Percentiles rank a stretch among this genome's conserved stretches.
Conservation (phyloP, 2,888 invertebrate genomes). For the Sphaerophoria taeniata region DNA sequence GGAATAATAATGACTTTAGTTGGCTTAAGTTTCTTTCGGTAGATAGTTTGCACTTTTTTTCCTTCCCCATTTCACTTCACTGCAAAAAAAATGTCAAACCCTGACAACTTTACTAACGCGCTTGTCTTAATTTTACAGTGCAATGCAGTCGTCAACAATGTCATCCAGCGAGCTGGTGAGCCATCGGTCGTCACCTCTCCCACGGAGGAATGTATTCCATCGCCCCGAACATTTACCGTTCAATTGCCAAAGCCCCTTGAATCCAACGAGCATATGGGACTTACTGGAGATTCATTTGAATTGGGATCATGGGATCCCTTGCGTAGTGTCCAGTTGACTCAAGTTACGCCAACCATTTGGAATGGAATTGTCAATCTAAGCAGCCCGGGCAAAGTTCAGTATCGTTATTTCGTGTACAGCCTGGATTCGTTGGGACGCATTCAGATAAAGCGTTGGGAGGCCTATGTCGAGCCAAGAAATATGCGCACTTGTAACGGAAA, state of each 20-base stretch:
- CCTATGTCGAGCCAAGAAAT: slow-evolving; percentile 84
- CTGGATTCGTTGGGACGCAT: slow-evolving; percentile 79
- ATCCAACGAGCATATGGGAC: slow-evolving; percentile 87
- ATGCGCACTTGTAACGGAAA: slow-evolving; percentile 64
- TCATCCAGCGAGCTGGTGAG: slow-evolving; percentile 55
- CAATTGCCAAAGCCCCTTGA: slow-evolving; percentile 83
- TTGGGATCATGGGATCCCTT: slow-evolving; percentile 89
- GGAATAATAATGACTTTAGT: slow-evolving; percentile 35
- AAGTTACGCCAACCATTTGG: slow-evolving; percentile 84
- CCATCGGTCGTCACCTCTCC: slow-evolving; percentile 49
- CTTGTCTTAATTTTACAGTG: slow-evolving; percentile 47
- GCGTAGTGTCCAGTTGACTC: slow-evolving; percentile 84
- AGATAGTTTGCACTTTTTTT: slow-evolving; percentile 34
- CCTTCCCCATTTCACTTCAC: background rate
- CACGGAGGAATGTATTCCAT: slow-evolving; percentile 68
- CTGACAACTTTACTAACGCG: slow-evolving; percentile 19
- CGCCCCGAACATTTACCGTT: slow-evolving; percentile 77
- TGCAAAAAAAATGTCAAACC: slow-evolving; percentile 1
- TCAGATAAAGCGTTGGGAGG: slow-evolving; percentile 81
- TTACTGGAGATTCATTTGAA: slow-evolving; percentile 87
- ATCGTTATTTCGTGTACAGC: slow-evolving; percentile 80
- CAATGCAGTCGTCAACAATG: slow-evolving; percentile 63
- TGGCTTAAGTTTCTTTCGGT: background rate
- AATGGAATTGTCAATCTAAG: slow-evolving; percentile 85
- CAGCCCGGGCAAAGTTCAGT: slow-evolving; percentile 84